Evolutionary conservation across 2,797 vertebrate species (phyloP).

Genomic region (Orestias chungarensis): DNA sequence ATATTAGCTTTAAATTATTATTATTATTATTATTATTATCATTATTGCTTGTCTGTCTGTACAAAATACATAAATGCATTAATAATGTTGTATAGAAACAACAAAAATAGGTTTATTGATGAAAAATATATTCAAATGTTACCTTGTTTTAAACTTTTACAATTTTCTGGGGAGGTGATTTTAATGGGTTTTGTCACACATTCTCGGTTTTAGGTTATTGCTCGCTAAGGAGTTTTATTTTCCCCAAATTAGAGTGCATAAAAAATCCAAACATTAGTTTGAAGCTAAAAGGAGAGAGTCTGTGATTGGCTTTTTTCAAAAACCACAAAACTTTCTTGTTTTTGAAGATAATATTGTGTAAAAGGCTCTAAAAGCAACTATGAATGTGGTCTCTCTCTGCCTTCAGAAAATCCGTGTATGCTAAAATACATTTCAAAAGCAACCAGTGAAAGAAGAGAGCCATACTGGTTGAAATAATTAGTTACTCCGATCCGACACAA

Average conservation of each 20-base stretch:
- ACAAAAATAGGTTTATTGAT: background rate
- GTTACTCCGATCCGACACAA: background rate
- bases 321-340: background rate
- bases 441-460: background rate
- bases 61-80: no score
- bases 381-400: background rate
- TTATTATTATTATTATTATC: no score
- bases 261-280: conserved; percentile 28
- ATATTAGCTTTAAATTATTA: no score
- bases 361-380: background rate
- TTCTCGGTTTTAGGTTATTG: conserved; percentile 33
- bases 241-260: conserved; percentile 14
- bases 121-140: background rate
- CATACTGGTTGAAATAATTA: background rate
- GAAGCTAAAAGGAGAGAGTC: conserved; percentile 24
- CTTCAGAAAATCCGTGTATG: background rate
- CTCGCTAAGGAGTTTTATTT: conserved; percentile 38
- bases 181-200: conserved; percentile 1
- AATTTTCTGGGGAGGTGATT: conserved; percentile 14
- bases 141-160: conserved; percentile 7
- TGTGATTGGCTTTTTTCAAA: background rate
- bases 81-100: background rate
- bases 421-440: background rate
- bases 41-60: no score
- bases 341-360: background rate